phyloP scores from a whole-genome alignment of 2,888 invertebrate species.

The Psylliodes chrysocephalus region DNA sequence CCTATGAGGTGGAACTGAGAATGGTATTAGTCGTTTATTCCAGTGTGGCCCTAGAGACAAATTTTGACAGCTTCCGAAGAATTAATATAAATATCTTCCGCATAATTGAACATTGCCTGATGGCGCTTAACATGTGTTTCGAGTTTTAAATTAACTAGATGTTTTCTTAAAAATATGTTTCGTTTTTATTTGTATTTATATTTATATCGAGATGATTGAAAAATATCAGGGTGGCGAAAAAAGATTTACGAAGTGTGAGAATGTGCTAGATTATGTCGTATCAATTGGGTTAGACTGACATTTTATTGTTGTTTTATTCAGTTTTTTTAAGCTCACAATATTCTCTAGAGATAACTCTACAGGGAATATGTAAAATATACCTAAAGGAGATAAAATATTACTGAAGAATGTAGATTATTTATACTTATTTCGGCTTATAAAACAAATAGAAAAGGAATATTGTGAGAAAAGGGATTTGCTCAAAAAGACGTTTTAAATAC shows the following conservation, averaged over 20 bases:
- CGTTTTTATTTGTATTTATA: not conserved
- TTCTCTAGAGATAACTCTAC: too few relatives aligned
- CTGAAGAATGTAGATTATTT: too few relatives aligned
- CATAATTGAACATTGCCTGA: conserved; percentile 21
- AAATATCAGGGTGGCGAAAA: not conserved
- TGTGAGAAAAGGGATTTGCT: too few relatives aligned
- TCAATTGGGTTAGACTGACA: too few relatives aligned
- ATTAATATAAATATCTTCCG: conserved; percentile 34
- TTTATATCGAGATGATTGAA: not conserved
- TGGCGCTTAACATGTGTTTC: conserved; percentile 42
- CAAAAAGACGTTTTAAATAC: too few relatives aligned
- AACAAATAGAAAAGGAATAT: too few relatives aligned
- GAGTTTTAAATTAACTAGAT: conserved; percentile 36
- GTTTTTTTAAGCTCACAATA: too few relatives aligned
- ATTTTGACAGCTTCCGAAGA: conserved; percentile 18
- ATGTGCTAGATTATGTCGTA: too few relatives aligned
- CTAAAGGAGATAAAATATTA: too few relatives aligned
- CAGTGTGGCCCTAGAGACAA: conserved; percentile 8
- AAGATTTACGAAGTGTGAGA: not conserved
- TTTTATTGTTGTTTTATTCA: too few relatives aligned
- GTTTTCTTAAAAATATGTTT: conserved; percentile 9
- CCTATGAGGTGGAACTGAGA: conserved; percentile 22
- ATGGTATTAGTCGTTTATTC: conserved; percentile 3
- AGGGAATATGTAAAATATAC: too few relatives aligned
- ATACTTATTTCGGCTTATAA: too few relatives aligned